Conservation (phyloP, 1,140 invertebrate genomes). For the Drosophila sp. region DNA sequence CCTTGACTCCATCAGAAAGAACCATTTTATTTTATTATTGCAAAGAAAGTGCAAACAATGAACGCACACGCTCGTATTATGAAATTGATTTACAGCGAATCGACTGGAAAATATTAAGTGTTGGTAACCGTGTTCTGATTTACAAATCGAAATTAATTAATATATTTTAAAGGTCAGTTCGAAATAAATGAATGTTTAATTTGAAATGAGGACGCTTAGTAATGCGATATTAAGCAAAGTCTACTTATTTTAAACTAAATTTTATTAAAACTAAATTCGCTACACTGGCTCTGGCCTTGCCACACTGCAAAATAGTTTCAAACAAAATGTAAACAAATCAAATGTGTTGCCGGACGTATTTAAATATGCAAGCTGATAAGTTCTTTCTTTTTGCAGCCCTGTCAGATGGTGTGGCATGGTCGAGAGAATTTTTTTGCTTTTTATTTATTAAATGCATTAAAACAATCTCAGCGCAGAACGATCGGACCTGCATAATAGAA, state of each 20-base stretch:
- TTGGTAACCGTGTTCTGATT: conserved; percentile 30
- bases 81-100: conserved; percentile 34
- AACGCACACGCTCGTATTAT: conserved; percentile 36
- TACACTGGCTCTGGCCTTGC: background rate
- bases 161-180: conserved; percentile 12
- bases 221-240: conserved; percentile 3
- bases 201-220: background rate
- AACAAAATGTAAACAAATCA: conserved; percentile 37
- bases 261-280: background rate
- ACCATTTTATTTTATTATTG: conserved; percentile 51
- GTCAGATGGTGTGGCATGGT: conserved; percentile 36
- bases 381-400: conserved; percentile 3
- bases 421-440: conserved; percentile 38
- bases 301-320: background rate
- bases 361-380: too few species aligned
- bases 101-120: conserved; percentile 30
- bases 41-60: conserved; percentile 19
- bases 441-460: conserved; percentile 47
- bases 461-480: conserved; percentile 31
- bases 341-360: background rate
- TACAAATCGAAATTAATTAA: background rate
- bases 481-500: conserved; percentile 41
- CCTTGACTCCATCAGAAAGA: conserved; percentile 85
- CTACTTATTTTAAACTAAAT: conserved; percentile 1
- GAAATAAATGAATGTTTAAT: background rate